Percentiles rank a stretch among this genome's conserved stretches.
These are phyloP conservation scores for Hermaeophaga mercurialis DNA, from an alignment of 2,888 invertebrate genomes.

Conservation along the genomic window DNA sequence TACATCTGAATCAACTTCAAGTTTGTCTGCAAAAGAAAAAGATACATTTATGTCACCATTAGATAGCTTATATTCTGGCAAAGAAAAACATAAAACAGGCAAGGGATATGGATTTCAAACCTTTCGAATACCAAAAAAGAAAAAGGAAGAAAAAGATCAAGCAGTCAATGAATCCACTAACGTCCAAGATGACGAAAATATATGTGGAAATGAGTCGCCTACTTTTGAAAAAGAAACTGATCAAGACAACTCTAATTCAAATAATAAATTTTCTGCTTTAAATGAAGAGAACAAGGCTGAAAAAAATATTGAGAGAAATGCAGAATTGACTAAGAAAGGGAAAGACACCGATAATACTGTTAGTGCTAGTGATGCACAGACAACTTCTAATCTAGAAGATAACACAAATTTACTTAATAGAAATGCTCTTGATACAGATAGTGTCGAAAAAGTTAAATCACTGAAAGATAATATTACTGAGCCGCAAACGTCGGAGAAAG, in stretches of 20 bases:
- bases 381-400: neutral
- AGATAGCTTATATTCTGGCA: slow-evolving; percentile 58
- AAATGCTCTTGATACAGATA: too few relatives aligned
- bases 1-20: slow-evolving; percentile 31
- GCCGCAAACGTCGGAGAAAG: neutral
- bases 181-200: slow-evolving; percentile 2
- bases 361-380: neutral
- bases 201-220: neutral
- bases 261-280: neutral
- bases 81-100: slow-evolving; percentile 55
- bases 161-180: slow-evolving; percentile 10
- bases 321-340: neutral
- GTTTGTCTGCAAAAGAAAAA: slow-evolving; percentile 35
- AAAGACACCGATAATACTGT: slow-evolving; percentile 7
- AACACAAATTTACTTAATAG: too few relatives aligned
- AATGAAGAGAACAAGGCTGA: neutral
- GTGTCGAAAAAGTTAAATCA: neutral
- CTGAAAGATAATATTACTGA: neutral
- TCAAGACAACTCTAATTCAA: neutral
- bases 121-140: slow-evolving; percentile 62
- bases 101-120: slow-evolving; percentile 60
- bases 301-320: neutral
- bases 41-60: slow-evolving; percentile 59
- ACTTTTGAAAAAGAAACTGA: neutral
- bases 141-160: slow-evolving; percentile 30